Conservation (phyloP, 2,113 vertebrate genomes). For the Myotis lucifugus region DNA sequence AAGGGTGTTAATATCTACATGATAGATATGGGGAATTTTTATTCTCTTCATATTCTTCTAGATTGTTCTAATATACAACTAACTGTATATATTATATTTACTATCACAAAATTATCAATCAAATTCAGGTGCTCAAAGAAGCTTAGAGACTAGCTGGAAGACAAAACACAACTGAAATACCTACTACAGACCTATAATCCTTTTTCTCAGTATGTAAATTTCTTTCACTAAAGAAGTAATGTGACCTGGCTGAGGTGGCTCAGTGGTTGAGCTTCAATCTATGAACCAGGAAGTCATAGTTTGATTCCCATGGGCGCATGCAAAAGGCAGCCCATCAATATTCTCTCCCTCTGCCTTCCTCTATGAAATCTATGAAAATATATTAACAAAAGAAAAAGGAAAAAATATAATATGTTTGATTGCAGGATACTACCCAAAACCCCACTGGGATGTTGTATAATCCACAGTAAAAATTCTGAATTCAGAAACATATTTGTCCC, state of each 20-base stretch:
- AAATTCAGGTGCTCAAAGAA: background rate
- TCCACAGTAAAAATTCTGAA: background rate
- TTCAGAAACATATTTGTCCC: background rate
- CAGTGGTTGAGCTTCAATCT: too few species aligned
- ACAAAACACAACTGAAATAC: constrained; percentile 1
- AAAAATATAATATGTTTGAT: background rate
- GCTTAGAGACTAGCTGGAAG: background rate
- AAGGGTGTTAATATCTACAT: background rate
- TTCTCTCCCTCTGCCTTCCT: too few species aligned
- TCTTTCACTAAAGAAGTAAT: background rate
- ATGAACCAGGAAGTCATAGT: too few species aligned
- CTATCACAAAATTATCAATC: background rate
- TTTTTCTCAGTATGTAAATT: background rate
- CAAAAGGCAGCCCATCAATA: too few species aligned
- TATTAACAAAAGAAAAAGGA: too few species aligned
- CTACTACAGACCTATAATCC: background rate
- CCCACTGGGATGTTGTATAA: background rate
- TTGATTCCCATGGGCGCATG: too few species aligned
- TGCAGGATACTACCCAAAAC: background rate
- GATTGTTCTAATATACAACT: background rate
- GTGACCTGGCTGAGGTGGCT: background rate
- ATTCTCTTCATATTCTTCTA: background rate
- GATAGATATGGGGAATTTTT: background rate
- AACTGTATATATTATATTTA: background rate
- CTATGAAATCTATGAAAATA: too few species aligned